Evolutionary conservation across 2,113 vertebrate genomes (phyloP).

Genomic region (Scomber colias): DNA sequence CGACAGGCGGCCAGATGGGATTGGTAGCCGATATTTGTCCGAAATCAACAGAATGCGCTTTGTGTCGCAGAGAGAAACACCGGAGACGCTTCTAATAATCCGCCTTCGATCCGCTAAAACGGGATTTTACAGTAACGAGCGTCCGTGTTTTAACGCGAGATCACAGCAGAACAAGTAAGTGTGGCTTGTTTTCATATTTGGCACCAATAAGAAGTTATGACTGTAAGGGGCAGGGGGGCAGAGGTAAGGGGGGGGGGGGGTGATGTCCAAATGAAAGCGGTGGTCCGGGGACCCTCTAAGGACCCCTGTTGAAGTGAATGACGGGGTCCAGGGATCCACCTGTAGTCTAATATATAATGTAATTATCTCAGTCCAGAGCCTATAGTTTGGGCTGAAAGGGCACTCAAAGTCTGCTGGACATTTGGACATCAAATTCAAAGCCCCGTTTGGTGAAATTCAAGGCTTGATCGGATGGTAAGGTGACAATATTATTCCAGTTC

Average conservation of each 20-base stretch:
- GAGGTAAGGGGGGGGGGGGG: background rate
- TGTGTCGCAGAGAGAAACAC: slow-evolving; percentile 39
- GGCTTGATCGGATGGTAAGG: slow-evolving; percentile 1
- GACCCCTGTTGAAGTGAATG: slow-evolving; percentile 14
- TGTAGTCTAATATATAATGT: slow-evolving; percentile 53
- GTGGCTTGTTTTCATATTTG: slow-evolving; percentile 69
- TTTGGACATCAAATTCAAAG: background rate
- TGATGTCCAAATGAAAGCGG: slow-evolving; percentile 25
- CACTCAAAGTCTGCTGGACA: background rate
- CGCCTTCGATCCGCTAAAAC: background rate
- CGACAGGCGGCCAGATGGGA: slow-evolving; percentile 78
- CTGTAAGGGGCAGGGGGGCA: slow-evolving; percentile 7
- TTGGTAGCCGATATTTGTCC: slow-evolving; percentile 68
- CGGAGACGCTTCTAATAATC: background rate
- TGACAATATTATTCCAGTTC: no score
- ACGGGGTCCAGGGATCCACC: slow-evolving; percentile 55
- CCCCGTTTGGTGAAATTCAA: background rate
- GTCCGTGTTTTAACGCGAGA: slow-evolving; percentile 60
- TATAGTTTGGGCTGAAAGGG: background rate
- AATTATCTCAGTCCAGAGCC: slow-evolving; percentile 18
- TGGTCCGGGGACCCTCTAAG: slow-evolving; percentile 39
- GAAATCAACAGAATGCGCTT: slow-evolving; percentile 74
- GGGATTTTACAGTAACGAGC: slow-evolving; percentile 36
- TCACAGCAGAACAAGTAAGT: slow-evolving; percentile 62
- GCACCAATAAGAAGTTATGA: slow-evolving; percentile 70